Base-by-base conservation (phyloP, 2,888 invertebrate species). In the Drosophila paracracens region DNA sequence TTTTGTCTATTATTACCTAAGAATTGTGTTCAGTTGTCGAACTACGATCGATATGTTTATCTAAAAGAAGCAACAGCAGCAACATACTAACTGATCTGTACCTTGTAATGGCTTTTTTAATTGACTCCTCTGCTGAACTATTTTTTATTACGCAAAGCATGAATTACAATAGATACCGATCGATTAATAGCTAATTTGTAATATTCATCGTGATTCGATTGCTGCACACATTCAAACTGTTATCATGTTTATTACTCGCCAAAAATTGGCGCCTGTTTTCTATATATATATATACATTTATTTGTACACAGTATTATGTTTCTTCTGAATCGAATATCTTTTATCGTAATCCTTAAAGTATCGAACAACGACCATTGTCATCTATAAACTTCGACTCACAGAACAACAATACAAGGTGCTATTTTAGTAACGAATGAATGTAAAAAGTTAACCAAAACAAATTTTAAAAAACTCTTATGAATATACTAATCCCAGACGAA, bases 341-440 rank as follows among this genome's bases (percentile, higher is more conserved):
- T 75, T 66, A 53, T 71, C 65, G 70, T 54, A 57, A 52, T 70
- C 61, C 73, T 59, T 50, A 59, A 71, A 25, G 58, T 62, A 69
- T 81, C 76, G 21, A 87, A 73, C 76, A 88, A 88, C 73, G 80
- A 89, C 70, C 85, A 84, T 73, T 74, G 36, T 74, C 85, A 85
- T 80, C 76, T 82, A 64, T 81, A 53, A 72, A 73, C 80, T 89
- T 77, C 58, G 67, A 63, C 69, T 64, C 68, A 79, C 77, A 79
- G 68, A 81, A 76, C 67, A 86, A 90, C 82, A 90, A 90, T 84
- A 78, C 76, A 90, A 87, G 87, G 87, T 88, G 87, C 87, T 90
- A 87, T 89, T 89, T 90, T 87, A 81, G 82, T 87, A 81, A 87
- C 53, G 29, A 40, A 57, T 57, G 35, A 88, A 76, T 64, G 72